Conservation (phyloP, 2,113 vertebrate species). For the Plecturocebus donacophilus region DNA sequence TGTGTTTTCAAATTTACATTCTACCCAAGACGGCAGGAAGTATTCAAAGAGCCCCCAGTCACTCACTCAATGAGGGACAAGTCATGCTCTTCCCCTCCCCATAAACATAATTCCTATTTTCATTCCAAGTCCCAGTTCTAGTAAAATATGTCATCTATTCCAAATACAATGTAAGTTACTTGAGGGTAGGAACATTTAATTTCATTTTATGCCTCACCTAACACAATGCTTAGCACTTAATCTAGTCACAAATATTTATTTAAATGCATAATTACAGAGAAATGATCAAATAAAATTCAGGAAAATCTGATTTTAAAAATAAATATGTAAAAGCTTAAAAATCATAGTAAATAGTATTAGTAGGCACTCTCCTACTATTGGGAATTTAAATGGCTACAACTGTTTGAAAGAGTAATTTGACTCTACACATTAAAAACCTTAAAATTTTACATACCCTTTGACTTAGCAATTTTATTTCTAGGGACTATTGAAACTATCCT, state of each 20-base stretch:
- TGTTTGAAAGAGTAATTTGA: slow-evolving; percentile 54
- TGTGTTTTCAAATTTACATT: slow-evolving; percentile 35
- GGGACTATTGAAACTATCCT: slow-evolving; percentile 20
- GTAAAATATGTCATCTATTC: background rate
- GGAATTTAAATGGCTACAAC: slow-evolving; percentile 38
- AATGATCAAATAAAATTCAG: background rate
- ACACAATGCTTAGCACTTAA: slow-evolving; percentile 15
- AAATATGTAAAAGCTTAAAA: background rate
- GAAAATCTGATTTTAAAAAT: slow-evolving; percentile 7
- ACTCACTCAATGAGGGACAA: slow-evolving; percentile 25
- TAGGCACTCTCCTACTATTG: background rate
- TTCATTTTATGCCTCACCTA: slow-evolving; percentile 25
- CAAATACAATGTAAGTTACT: slow-evolving; percentile 2
- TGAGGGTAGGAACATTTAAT: background rate
- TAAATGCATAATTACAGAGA: background rate
- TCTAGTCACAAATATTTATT: background rate
- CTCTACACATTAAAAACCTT: background rate
- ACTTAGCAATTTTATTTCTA: slow-evolving; percentile 59
- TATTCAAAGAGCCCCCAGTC: slow-evolving; percentile 1
- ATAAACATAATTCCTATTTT: slow-evolving; percentile 40
- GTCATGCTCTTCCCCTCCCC: background rate
- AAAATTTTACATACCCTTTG: slow-evolving; percentile 1
- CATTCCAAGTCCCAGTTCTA: slow-evolving; percentile 16
- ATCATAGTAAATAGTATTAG: background rate
- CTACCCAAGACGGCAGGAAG: slow-evolving; percentile 19